A percentile compares a stretch with the other conserved stretches of the same genome.
Evolutionary conservation across 2,888 invertebrate species (phyloP).

Genomic region (Gandaritis pyraliata): DNA sequence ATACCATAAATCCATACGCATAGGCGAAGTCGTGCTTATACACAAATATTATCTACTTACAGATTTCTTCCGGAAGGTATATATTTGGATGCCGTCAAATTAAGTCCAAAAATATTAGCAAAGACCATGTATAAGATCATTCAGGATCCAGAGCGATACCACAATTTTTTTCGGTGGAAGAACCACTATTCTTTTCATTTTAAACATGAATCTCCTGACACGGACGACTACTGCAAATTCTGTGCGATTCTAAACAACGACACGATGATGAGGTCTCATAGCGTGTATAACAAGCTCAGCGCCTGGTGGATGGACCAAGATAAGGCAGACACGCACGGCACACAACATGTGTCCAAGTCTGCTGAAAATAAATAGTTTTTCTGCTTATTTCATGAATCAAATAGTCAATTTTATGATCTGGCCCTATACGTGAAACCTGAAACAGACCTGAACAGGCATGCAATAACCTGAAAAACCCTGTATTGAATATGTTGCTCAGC

Average conservation of each 20-base stretch:
- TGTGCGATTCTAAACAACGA: constrained; percentile 61
- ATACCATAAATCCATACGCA: too few species aligned
- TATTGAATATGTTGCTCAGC: too few species aligned
- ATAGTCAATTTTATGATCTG: too few species aligned
- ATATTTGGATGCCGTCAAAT: constrained; percentile 60
- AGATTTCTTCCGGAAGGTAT: constrained; percentile 66
- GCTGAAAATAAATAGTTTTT: too few species aligned
- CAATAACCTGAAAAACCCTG: too few species aligned
- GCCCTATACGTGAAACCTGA: too few species aligned
- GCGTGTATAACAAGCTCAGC: constrained; percentile 51
- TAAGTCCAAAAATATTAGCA: constrained; percentile 57
- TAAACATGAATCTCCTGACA: constrained; percentile 52
- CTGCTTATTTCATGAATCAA: too few species aligned
- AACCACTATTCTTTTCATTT: constrained; percentile 59
- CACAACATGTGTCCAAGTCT: background rate
- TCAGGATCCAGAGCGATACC: constrained; percentile 50
- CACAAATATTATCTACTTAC: constrained; percentile 30
- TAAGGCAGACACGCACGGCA: constrained; percentile 2
- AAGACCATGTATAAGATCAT: constrained; percentile 55
- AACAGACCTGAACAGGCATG: too few species aligned
- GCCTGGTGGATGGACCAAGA: constrained; percentile 58
- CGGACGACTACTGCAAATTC: constrained; percentile 64
- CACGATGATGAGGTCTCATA: constrained; percentile 41
- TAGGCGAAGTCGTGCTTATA: too few species aligned
- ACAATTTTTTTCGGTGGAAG: constrained; percentile 64